A percentile compares a stretch with the other conserved stretches of the same genome.
Evolutionary conservation across 1,140 invertebrate genomes (phyloP).

Genomic region (Dinoponera quadriceps): DNA sequence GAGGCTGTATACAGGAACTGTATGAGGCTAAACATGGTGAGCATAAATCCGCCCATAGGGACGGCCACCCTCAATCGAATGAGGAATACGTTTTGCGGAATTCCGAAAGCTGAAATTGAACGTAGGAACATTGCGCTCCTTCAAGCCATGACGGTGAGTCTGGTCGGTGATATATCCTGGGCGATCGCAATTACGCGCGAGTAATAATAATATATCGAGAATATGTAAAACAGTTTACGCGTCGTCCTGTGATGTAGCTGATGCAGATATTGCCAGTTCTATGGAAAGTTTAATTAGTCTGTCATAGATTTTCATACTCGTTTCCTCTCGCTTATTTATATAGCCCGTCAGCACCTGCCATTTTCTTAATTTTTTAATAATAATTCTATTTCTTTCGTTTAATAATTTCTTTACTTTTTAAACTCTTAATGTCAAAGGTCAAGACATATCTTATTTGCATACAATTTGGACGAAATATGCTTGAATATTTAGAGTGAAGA

Average conservation of each 20-base stretch:
- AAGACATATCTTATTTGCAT: background rate
- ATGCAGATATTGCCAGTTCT: background rate
- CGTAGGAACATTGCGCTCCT: constrained; percentile 89
- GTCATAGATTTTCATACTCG: background rate
- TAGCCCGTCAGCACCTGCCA: no score
- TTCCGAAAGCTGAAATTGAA: constrained; percentile 91
- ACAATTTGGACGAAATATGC: background rate
- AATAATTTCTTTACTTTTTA: background rate
- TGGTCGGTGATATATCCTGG: background rate
- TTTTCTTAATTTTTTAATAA: background rate
- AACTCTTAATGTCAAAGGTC: background rate
- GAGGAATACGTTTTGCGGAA: constrained; percentile 89
- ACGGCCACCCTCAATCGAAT: constrained; percentile 67
- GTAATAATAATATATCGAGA: background rate
- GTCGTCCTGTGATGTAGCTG: no score
- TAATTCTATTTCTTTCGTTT: background rate
- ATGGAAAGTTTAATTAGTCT: background rate
- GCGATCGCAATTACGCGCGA: constrained; percentile 15
- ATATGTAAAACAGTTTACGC: background rate
- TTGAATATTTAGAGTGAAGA: background rate
- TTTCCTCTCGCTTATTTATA: background rate
- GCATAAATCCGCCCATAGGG: constrained; percentile 70
- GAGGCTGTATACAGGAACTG: background rate
- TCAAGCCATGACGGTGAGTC: constrained; percentile 92
- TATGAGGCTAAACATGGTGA: constrained; percentile 70